These are phyloP conservation scores for Mythimna albipuncta DNA, from an alignment of 2,888 invertebrate genomes.

Conservation along the genomic window DNA sequence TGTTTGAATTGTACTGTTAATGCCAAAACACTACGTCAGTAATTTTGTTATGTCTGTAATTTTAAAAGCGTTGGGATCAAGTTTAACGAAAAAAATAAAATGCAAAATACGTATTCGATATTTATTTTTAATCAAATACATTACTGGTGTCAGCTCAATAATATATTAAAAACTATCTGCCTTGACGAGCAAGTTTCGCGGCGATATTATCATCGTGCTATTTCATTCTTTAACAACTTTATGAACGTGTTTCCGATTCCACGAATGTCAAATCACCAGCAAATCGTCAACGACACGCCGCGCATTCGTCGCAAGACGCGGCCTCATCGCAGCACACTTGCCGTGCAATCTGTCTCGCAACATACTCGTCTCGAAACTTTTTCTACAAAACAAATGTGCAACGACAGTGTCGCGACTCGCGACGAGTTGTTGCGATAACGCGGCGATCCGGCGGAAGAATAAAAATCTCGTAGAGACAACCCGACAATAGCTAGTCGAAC, in stretches of 20 bases:
- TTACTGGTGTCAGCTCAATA: slow-evolving; percentile 15
- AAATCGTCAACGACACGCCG: neutral
- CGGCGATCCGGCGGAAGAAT: neutral
- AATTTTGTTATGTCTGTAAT: slow-evolving; percentile 16
- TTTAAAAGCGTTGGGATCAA: slow-evolving; percentile 5
- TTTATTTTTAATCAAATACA: slow-evolving; percentile 39
- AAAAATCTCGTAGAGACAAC: neutral
- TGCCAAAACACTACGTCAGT: slow-evolving; percentile 61
- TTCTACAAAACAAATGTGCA: too few species aligned
- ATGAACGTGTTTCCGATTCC: neutral
- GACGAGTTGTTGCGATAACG: too few species aligned
- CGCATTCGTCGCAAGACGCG: neutral
- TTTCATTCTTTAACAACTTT: neutral
- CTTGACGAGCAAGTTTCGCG: neutral
- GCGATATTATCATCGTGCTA: neutral
- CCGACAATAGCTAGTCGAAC: neutral
- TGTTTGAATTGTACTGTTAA: slow-evolving; percentile 75
- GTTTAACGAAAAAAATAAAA: slow-evolving; percentile 33
- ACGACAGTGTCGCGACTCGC: too few species aligned
- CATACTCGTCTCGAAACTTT: neutral
- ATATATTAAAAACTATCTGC: neutral
- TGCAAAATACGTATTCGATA: neutral
- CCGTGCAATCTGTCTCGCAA: neutral
- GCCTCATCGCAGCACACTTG: neutral
- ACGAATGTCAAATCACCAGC: too few species aligned